Conservation (phyloP, 1,140 invertebrate species). For the Ceratitis capitata region DNA sequence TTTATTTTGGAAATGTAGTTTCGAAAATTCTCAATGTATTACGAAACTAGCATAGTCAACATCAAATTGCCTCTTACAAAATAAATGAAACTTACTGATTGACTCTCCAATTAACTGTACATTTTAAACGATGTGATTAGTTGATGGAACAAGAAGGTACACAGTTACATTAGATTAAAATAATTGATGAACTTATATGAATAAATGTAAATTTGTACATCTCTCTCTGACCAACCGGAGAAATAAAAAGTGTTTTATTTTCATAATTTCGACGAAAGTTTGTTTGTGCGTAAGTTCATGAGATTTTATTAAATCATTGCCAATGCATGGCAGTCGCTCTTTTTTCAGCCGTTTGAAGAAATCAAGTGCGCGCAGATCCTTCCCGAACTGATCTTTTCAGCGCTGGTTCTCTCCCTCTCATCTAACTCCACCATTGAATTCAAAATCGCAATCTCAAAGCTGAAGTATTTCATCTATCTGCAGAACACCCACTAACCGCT, state of each 20-base stretch:
- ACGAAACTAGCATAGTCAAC: background rate
- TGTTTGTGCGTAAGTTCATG: background rate
- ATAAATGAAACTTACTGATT: background rate
- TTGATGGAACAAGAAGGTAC: conserved; percentile 21
- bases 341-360: no score
- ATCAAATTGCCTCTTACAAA: background rate
- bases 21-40: background rate
- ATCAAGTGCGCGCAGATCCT: no score
- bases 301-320: no score
- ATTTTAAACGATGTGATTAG: conserved; percentile 28
- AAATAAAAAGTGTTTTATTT: background rate
- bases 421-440: no score
- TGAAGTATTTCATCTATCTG: no score
- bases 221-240: conserved; percentile 17
- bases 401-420: no score
- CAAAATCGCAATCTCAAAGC: no score
- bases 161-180: background rate
- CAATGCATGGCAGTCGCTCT: no score
- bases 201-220: conserved; percentile 35
- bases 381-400: no score
- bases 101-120: conserved; percentile 13
- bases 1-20: background rate
- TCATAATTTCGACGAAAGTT: background rate
- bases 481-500: no score
- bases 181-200: background rate